A percentile compares a stretch with the other conserved stretches of the same genome.
These are phyloP conservation scores for Sceloporus tristichus DNA, from an alignment of 2,113 vertebrate genomes.

Conservation along the genomic window DNA sequence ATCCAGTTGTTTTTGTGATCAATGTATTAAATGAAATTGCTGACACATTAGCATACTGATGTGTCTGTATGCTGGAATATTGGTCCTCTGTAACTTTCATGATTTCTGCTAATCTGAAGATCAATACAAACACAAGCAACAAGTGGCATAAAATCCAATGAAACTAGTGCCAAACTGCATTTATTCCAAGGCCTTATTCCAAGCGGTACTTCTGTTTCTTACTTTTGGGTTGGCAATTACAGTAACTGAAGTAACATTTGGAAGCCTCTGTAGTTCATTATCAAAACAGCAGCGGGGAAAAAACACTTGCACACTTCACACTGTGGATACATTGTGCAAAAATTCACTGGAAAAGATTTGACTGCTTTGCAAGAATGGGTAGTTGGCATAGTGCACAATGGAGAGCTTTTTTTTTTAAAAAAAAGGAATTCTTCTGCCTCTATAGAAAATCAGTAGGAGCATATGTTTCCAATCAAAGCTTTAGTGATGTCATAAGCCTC, in stretches of 20 bases:
- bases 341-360: neutral
- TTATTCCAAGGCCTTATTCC: neutral
- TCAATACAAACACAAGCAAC: neutral
- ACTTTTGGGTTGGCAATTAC: neutral
- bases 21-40: neutral
- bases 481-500: neutral
- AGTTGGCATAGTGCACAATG: neutral
- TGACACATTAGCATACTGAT: neutral
- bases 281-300: neutral
- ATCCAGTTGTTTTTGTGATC: neutral
- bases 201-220: neutral
- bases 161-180: neutral
- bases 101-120: too few relatives aligned
- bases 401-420: neutral
- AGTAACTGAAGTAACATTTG: neutral
- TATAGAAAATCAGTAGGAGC: neutral
- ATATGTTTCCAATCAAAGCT: conserved; percentile 15
- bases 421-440: neutral
- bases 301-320: neutral
- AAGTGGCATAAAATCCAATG: neutral
- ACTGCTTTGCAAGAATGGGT: neutral
- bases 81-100: too few relatives aligned
- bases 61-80: too few relatives aligned
- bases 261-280: conserved; percentile 7
- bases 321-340: neutral